Conservation (phyloP, 2,888 invertebrate species). For the Papilio gigon region DNA sequence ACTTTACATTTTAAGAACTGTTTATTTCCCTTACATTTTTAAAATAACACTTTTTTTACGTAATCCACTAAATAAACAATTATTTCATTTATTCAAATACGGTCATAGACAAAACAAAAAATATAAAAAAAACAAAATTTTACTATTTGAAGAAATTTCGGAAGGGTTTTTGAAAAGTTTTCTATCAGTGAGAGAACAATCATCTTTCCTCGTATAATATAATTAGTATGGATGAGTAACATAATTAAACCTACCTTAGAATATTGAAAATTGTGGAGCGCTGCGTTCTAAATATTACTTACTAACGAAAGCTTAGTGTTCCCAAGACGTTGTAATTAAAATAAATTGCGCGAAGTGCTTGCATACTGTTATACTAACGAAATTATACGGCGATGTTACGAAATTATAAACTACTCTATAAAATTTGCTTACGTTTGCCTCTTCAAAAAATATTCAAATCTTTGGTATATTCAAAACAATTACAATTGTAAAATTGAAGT, state of each 20-base stretch:
- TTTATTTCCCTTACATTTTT: too few species aligned
- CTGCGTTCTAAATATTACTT: conserved; percentile 15
- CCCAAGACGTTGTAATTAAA: conserved; percentile 19
- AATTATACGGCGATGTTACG: background rate
- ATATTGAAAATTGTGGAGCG: background rate
- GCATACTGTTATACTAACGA: conserved; percentile 16
- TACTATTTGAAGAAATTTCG: too few species aligned
- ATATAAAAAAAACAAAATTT: too few species aligned
- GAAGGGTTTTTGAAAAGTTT: background rate
- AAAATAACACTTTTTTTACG: too few species aligned
- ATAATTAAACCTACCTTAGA: background rate
- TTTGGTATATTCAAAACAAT: background rate
- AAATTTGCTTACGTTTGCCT: background rate
- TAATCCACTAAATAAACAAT: too few species aligned
- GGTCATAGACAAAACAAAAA: too few species aligned
- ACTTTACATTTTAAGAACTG: background rate
- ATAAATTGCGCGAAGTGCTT: conserved; percentile 20
- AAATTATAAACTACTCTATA: conserved; percentile 1
- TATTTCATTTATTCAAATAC: too few species aligned
- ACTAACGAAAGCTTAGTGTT: conserved; percentile 20
- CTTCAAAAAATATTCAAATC: background rate
- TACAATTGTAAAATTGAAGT: background rate
- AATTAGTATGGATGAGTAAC: background rate
- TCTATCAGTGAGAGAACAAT: background rate
- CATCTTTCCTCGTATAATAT: background rate